Conservation (phyloP, 2,888 invertebrate genomes). For the Deilephila porcellus region DNA sequence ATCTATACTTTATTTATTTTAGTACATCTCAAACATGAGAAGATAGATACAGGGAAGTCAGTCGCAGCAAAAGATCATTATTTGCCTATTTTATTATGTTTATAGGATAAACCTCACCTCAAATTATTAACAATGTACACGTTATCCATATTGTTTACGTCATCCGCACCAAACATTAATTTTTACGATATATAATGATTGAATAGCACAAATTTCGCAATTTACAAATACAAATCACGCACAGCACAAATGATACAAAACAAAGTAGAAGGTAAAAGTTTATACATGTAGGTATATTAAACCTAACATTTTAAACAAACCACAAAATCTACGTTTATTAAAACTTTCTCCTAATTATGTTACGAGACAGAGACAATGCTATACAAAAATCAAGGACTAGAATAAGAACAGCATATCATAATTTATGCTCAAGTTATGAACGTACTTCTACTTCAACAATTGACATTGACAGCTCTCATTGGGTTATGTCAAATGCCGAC, state of each 20-base stretch:
- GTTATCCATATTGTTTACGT: slow-evolving; percentile 67
- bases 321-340: not conserved
- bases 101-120: slow-evolving; percentile 53
- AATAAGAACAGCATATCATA: not conserved
- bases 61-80: slow-evolving; percentile 32
- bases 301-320: no score
- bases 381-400: not conserved
- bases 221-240: not conserved
- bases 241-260: not conserved
- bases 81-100: slow-evolving; percentile 33
- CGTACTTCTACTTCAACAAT: not conserved
- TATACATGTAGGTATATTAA: no score
- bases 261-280: not conserved
- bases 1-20: no score
- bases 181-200: not conserved
- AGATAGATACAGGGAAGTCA: not conserved
- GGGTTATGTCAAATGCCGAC: no score
- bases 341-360: slow-evolving; percentile 25
- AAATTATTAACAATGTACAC: slow-evolving; percentile 72
- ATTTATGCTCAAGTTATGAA: slow-evolving; percentile 4
- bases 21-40: not conserved
- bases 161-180: slow-evolving; percentile 43
- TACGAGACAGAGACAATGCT: not conserved
- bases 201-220: slow-evolving; percentile 12
- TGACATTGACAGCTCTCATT: not conserved